phyloP scores from a whole-genome alignment of 2,797 vertebrate species.

The Anguilla megastoma region DNA sequence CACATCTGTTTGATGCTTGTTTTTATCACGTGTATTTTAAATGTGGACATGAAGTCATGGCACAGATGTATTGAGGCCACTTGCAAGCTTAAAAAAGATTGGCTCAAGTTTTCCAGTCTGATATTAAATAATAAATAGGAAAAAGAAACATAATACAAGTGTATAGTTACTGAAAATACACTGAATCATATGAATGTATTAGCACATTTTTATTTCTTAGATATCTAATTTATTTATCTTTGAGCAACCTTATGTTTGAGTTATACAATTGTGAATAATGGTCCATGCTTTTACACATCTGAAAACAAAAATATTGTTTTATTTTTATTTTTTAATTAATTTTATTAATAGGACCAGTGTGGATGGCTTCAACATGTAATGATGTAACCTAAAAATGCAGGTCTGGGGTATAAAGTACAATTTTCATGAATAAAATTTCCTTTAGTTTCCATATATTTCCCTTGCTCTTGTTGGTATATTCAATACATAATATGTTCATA shows the following conservation, averaged over 20 bases:
- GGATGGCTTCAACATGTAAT: not conserved
- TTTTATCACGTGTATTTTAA: constrained; percentile 53
- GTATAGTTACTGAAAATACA: not conserved
- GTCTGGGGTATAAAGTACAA: not conserved
- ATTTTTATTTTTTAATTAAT: not conserved
- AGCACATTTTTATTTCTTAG: not conserved
- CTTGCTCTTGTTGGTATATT: not conserved
- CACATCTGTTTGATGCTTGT: constrained; percentile 61
- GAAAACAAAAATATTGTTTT: not conserved
- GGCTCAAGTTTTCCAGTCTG: constrained; percentile 54
- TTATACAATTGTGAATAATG: not conserved
- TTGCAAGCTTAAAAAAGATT: constrained; percentile 56
- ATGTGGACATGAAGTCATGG: constrained; percentile 66
- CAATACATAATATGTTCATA: no score
- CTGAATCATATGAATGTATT: not conserved
- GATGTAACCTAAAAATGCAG: not conserved
- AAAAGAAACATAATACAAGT: not conserved
- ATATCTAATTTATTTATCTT: not conserved
- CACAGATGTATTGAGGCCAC: constrained; percentile 51
- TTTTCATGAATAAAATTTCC: not conserved
- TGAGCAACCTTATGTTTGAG: not conserved
- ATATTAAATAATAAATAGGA: not conserved
- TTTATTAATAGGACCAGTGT: not conserved
- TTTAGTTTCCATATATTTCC: no score
- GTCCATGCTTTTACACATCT: not conserved